Evolutionary conservation across 1,140 invertebrate species (phyloP).

Genomic region (Penaeus chinensis): DNA sequence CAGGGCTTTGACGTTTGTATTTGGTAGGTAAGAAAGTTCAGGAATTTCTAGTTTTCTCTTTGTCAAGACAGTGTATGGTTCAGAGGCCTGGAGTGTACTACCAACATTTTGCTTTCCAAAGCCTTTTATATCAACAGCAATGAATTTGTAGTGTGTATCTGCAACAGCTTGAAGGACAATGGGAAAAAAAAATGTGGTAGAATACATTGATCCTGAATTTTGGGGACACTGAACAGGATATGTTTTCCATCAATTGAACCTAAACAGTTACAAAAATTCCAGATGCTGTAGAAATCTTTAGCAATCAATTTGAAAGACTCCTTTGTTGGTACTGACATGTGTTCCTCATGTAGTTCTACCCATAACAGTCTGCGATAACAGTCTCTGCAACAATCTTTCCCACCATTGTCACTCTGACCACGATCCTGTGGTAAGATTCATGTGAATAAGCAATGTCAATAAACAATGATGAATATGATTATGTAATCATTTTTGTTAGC

Average conservation of each 20-base stretch:
- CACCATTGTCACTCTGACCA: constrained; percentile 36
- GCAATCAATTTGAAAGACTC: constrained; percentile 43
- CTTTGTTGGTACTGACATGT: constrained; percentile 40
- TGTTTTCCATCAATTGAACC: neutral
- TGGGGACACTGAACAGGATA: constrained; percentile 13
- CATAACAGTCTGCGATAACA: constrained; percentile 34
- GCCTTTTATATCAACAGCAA: constrained; percentile 61
- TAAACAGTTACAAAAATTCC: no score
- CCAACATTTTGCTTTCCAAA: constrained; percentile 64
- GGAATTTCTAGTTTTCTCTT: constrained; percentile 12
- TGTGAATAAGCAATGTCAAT: constrained; percentile 33
- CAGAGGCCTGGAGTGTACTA: constrained; percentile 50
- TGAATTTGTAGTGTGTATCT: constrained; percentile 63
- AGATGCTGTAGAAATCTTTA: constrained; percentile 43
- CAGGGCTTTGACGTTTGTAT: constrained; percentile 36
- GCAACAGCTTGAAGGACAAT: constrained; percentile 62
- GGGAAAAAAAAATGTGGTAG: constrained; percentile 42
- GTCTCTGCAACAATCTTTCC: constrained; percentile 45
- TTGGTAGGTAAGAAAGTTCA: constrained; percentile 30
- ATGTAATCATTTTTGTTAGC: constrained; percentile 6
- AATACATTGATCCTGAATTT: constrained; percentile 38
- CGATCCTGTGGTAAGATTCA: constrained; percentile 45
- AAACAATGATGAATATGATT: neutral
- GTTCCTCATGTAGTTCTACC: constrained; percentile 6
- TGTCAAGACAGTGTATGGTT: constrained; percentile 34